Evolutionary conservation across 1,140 invertebrate genomes (phyloP).

Genomic region (Aradophagus sp.): DNA sequence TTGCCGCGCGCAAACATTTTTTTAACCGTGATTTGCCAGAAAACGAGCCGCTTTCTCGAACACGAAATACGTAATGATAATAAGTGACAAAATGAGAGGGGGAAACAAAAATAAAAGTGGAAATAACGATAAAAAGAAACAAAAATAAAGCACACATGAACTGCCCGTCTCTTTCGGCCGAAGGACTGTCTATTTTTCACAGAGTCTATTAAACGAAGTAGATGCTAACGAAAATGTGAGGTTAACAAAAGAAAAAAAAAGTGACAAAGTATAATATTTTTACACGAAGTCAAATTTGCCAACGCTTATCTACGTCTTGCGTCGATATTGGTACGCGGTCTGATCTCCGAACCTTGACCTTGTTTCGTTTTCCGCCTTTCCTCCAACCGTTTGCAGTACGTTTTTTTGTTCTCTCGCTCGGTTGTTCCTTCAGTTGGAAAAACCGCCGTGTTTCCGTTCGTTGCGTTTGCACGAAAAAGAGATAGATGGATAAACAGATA

Average conservation of each 20-base stretch:
- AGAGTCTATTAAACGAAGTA: conserved; percentile 49
- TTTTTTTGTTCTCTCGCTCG: no score
- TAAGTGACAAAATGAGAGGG: conserved; percentile 29
- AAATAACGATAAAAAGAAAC: conserved; percentile 15
- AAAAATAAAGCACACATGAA: conserved; percentile 34
- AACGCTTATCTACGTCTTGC: conserved; percentile 50
- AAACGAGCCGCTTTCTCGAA: conserved; percentile 40
- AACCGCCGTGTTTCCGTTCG: no score
- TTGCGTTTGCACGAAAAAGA: background rate
- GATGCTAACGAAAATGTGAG: conserved; percentile 34
- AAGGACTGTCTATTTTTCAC: conserved; percentile 64
- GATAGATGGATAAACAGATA: no score
- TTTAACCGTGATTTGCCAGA: conserved; percentile 42
- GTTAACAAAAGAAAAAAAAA: conserved; percentile 31
- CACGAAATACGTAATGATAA: conserved; percentile 60
- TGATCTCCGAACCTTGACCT: conserved; percentile 48
- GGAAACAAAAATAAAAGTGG: conserved; percentile 22
- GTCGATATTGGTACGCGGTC: conserved; percentile 23
- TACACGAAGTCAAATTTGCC: conserved; percentile 65
- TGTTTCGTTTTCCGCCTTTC: conserved; percentile 26
- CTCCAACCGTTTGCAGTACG: no score
- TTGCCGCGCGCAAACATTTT: conserved; percentile 9
- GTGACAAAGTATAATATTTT: conserved; percentile 66
- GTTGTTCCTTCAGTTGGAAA: no score
- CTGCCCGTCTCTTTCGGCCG: conserved; percentile 55